A percentile compares a stretch with the other conserved stretches of the same genome.
Conservation (phyloP, 2,888 invertebrate genomes). For the Drosophila helvetica region DNA sequence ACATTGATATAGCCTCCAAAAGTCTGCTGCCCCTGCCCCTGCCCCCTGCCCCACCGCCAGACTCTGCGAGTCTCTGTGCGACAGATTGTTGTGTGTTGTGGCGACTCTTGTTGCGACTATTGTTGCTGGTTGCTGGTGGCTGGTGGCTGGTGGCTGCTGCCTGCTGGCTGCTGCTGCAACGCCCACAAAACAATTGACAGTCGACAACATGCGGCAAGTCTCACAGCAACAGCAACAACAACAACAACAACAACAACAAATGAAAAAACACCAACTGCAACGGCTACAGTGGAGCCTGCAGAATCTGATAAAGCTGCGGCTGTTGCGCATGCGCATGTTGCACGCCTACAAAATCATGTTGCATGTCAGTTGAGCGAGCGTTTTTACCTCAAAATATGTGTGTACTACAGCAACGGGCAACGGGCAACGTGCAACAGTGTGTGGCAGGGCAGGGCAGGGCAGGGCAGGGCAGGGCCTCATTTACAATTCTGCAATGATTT, state of each 20-base stretch:
- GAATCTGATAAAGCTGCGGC: conserved; percentile 79
- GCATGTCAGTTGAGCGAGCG: conserved; percentile 79
- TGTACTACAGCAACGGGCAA: conserved; percentile 31
- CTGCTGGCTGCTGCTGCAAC: conserved; percentile 56
- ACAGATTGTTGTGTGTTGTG: conserved; percentile 43
- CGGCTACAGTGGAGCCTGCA: conserved; percentile 39
- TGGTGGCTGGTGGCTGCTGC: conserved; percentile 35
- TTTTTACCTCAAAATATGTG: conserved; percentile 62
- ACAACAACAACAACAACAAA: conserved; percentile 32
- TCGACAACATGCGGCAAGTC: conserved; percentile 64
- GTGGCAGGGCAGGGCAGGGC: conserved; percentile 5
- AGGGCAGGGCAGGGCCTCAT: conserved; percentile 54
- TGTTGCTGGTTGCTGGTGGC: conserved; percentile 18
- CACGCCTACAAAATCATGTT: conserved; percentile 84
- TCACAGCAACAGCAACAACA: conserved; percentile 32
- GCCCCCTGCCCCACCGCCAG: background rate
- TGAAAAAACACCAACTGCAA: conserved; percentile 40
- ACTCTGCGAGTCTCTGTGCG: conserved; percentile 45
- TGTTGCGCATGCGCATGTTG: conserved; percentile 82
- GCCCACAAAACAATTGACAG: conserved; percentile 79
- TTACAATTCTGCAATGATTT: conserved; percentile 78
- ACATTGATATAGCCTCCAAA: conserved; percentile 75
- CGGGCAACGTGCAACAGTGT: conserved; percentile 53
- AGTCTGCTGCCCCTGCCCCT: conserved; percentile 39
- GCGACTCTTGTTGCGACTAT: conserved; percentile 29